Evolutionary conservation across 1,140 invertebrate species (phyloP), one percentile per base, ranked within the genome.

Genomic region (Aricia agestis): DNA sequence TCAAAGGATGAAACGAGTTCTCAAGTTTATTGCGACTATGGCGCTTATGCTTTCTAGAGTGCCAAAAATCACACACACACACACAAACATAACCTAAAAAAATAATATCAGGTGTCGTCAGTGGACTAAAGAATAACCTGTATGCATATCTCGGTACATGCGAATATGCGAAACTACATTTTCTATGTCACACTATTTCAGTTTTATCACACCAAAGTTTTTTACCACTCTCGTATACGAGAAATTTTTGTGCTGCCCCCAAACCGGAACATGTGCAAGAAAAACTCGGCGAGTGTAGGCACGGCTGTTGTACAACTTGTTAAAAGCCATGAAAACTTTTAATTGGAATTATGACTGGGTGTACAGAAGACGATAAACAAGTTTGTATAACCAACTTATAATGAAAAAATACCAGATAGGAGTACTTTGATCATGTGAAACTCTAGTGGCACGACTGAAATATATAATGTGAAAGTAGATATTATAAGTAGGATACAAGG

Each of bases 191-290:
- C 66, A 68, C 45, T n/a, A 36, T 36, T 68, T 58, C 67, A 58
- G 58, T 68, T 41, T 52, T 57, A 25, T 68, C 45, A 72, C 65
- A 73, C 42, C 13, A 52, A 69, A 69, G 19, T 57, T 66, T 52
- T 25, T 52, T 52, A 13, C 45, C 45, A 52, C 9, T 13, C 13
- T 52, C 45, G 45, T 2, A 15, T 52, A 52, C 45, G 13, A 18
- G 18, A 6, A 63, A 63, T 19, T 63, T 63, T 63, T 17, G 19
- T 63, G 18, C 59, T 63, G 18, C 59, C 59, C 7, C 59, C 10
- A 63, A 63, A 63, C 59, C 18, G 59, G 59, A 63, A 63, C 59
- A 63, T 25, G 59, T 63, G 59, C 59, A 63, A 63, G 59, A 63
- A 63, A 63, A 63, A 63, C 59, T 63, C 59, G 17, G 59, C 59